Evolutionary conservation across 2,888 invertebrate species (phyloP).

Genomic region (Sphaeridia pumilis): DNA sequence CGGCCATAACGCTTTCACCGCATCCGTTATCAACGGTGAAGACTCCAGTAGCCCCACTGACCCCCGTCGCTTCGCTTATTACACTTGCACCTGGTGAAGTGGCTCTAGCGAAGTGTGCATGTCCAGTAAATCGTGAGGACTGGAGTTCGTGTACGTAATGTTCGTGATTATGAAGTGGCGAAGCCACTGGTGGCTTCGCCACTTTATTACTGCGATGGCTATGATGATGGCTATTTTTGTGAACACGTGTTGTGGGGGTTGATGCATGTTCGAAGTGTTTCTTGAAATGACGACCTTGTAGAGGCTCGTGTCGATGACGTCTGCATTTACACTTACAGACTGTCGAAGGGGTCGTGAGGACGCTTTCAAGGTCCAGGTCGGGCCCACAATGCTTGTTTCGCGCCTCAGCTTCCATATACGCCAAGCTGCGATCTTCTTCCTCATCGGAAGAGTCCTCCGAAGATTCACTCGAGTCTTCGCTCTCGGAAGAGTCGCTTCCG

Average conservation of each 20-base stretch:
- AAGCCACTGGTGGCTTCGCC: neutral
- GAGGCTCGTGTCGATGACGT: neutral
- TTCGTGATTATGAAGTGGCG: neutral
- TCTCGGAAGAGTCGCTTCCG: neutral
- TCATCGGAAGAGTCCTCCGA: conserved; percentile 4
- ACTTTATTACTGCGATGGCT: neutral
- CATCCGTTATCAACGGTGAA: neutral
- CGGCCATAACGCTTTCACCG: too few species aligned
- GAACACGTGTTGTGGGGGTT: neutral
- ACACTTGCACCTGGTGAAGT: neutral
- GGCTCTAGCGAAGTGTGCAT: too few species aligned
- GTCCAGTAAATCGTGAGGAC: neutral
- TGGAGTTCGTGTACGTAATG: conserved; percentile 1
- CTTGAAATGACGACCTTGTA: neutral
- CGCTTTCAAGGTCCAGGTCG: neutral
- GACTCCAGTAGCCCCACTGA: neutral
- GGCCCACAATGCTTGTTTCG: neutral
- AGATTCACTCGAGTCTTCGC: neutral
- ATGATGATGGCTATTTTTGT: too few species aligned
- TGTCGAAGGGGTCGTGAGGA: neutral
- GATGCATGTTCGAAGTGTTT: neutral
- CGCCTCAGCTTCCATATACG: neutral
- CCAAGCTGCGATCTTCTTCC: neutral
- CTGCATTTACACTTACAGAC: neutral
- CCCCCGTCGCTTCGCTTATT: neutral